phyloP scores from a whole-genome alignment of 92 coral and sea anemone species.

The Diadumene lineata region DNA sequence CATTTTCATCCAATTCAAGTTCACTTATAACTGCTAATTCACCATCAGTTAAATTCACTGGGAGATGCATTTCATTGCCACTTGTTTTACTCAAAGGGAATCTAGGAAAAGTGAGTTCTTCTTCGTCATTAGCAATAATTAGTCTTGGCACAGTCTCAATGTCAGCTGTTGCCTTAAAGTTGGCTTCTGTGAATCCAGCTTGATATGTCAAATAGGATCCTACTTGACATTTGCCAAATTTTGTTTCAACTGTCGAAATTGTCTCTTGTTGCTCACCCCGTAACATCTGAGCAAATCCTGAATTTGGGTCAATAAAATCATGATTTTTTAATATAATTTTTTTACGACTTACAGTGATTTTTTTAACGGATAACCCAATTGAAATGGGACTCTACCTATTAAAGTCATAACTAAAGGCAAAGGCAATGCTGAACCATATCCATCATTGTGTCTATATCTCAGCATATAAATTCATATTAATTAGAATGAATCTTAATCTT shows the following conservation, averaged over 20 bases:
- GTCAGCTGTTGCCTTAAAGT: slow-evolving; percentile 20
- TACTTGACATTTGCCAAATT: slow-evolving; percentile 26
- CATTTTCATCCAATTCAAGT: slow-evolving; percentile 36
- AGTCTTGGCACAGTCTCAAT: slow-evolving; percentile 11
- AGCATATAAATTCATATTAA: too few species aligned
- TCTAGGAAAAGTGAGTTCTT: slow-evolving; percentile 30
- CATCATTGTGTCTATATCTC: too few species aligned
- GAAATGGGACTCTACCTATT: too few species aligned
- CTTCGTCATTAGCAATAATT: background rate
- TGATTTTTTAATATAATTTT: too few species aligned
- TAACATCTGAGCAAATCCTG: slow-evolving; percentile 28
- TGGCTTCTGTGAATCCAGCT: slow-evolving; percentile 11
- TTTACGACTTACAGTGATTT: too few species aligned
- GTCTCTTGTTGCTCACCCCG: slow-evolving; percentile 7
- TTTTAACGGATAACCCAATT: too few species aligned
- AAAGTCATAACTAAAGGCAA: too few species aligned
- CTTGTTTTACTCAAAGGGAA: slow-evolving; percentile 44
- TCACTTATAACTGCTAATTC: background rate
- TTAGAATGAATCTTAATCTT: too few species aligned
- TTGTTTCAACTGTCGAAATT: background rate
- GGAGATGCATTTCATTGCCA: background rate
- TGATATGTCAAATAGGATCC: slow-evolving; percentile 20
- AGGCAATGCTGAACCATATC: too few species aligned
- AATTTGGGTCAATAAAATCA: slow-evolving; percentile 11
- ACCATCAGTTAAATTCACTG: background rate